Evolutionary conservation across 2,113 vertebrate genomes (phyloP), one percentile per base, ranked within the genome.

Genomic region (Menura novaehollandiae): DNA sequence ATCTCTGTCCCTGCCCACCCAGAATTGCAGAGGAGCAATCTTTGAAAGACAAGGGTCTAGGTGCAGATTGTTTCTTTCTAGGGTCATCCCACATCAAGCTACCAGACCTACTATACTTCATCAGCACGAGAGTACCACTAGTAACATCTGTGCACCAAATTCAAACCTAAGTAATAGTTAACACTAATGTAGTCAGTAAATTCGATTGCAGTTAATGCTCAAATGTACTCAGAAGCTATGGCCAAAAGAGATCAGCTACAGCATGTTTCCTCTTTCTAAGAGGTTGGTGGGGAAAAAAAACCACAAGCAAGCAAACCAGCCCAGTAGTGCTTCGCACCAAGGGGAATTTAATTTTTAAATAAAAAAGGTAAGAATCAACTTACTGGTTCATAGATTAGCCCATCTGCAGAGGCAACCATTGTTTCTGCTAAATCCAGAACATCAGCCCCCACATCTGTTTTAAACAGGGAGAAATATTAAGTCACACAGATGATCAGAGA

Each of bases 401-500:
- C 99, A 92, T 99, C 99, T 73, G 99, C 98, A 58, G 99, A 98
- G 43, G 98, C 97, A 0, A 99, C 98, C 99, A 99, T 99, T 24
- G 99, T 99, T 98, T 99, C 99, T 82, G 99, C 99, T 88, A 99
- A 97, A 97, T 99, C 99, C 89, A 99, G 96, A 67, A 99, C 99
- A 97, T 99, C 99, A 63, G 99, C 99, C 47, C 99, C 99, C 26
- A 99, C 98, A 98, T 99, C 99, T 99, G 73, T 76, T 95, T 81
- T 41, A 89, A 94, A 96, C 59, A 52, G 27, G 5, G 30, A 93
- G 75, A 94, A 90, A 88, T 9, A 71, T 6, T 33, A 27, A 85
- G 35, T 59, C 53, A 59, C 22, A 30, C 6, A 83, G 11, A 59
- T 23, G 7, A 64, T 41, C 53, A 74, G 28, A 56, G 75, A 68